These are phyloP conservation scores for Dolichallabes microphthalmus DNA, from an alignment of 2,113 vertebrate genomes.

Conservation along the genomic window DNA sequence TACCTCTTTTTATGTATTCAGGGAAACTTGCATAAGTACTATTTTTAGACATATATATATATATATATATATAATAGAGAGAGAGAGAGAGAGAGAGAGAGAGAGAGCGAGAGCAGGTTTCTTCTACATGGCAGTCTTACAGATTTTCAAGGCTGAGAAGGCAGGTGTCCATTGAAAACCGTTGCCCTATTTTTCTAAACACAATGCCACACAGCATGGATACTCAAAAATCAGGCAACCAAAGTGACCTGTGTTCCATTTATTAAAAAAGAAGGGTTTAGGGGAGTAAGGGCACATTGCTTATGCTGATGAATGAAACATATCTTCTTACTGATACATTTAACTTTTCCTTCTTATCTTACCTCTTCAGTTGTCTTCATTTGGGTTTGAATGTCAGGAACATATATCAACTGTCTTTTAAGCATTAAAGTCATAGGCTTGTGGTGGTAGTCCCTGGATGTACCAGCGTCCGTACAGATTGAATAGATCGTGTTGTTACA, in stretches of 20 bases:
- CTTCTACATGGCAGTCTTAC: neutral
- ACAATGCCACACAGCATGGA: neutral
- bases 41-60: conserved; percentile 26
- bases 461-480: too few relatives aligned
- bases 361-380: neutral
- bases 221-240: neutral
- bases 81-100: too few relatives aligned
- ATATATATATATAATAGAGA: too few relatives aligned
- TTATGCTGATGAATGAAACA: neutral
- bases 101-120: conserved; percentile 2
- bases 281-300: neutral
- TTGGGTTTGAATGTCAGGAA: conserved; percentile 10
- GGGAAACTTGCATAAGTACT: conserved; percentile 56
- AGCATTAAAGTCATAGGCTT: neutral
- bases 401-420: conserved; percentile 9
- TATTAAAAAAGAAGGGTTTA: neutral
- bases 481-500: neutral
- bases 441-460: neutral
- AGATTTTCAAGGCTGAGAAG: neutral
- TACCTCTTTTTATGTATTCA: conserved; percentile 50
- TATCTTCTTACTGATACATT: neutral
- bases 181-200: neutral
- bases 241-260: neutral
- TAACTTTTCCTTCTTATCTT: neutral
- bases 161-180: neutral